Base-by-base conservation (phyloP, 2,888 invertebrate genomes). In the Apocheima hispidaria region DNA sequence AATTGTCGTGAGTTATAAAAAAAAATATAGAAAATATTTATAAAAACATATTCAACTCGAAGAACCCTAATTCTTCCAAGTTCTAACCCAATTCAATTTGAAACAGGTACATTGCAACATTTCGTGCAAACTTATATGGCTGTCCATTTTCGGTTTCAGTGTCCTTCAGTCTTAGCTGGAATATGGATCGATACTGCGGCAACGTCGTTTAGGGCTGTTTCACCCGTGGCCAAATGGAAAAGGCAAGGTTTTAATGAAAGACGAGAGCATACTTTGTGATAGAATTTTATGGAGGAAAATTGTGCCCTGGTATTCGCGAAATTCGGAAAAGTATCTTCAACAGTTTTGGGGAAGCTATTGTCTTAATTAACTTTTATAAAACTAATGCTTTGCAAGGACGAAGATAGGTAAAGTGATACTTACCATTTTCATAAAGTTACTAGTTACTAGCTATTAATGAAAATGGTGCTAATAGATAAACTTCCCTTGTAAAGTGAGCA, bases 171-270 rank as follows among this genome's bases (percentile, higher is more conserved):
- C 61, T 63, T 66, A 53, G 60, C 56, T 57, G 64, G 63, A 58
- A 68, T 52, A 64, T 59, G 66, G 75, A 75, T 78, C 77, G 70
- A 78, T 77, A 77, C 72, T 65, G 72, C 73, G 73, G 65, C 70
- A 74, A 65, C 63, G 66, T 66, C 67, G 63, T 60, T 66, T 52
- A 62, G 67, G 63, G 64, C 64, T 64, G 59, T 66, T 69, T 68
- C 50, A 63, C 58, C 60, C 55, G 55, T 59, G 60, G 60, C 44
- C 63, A 58, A 65, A 61, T 50, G 38, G 40, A 53, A 56, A 60
- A 59, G 41, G 44, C 54, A 63, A 63, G 66, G 65, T 65, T 60
- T 69, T 60, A 30, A 28, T 59, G 43, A 33, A 44, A 48, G 26
- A 53, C 35, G 23, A 14, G n/a, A 40, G 10, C 35, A 57, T 35